These are phyloP conservation scores for Chionis minor DNA, from an alignment of 2,113 vertebrate genomes.

Conservation along the genomic window DNA sequence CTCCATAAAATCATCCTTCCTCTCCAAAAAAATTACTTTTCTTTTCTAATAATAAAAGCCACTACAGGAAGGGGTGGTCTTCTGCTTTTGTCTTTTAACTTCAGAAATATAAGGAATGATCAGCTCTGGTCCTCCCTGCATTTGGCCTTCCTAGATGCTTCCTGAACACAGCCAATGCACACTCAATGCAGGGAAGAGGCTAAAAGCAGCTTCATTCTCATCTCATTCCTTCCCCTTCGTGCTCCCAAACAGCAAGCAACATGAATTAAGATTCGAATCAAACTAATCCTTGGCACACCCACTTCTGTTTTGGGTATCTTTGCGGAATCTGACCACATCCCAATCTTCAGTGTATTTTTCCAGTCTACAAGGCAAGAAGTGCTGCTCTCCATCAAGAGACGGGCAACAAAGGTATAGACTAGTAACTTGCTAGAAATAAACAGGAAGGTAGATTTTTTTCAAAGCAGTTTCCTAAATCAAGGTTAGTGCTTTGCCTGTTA, in stretches of 20 bases:
- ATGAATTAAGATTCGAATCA: not conserved
- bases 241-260: not conserved
- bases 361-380: not conserved
- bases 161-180: not conserved
- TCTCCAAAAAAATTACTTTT: not conserved
- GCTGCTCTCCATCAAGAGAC: too few relatives aligned
- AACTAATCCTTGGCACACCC: not conserved
- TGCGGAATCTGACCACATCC: not conserved
- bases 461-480: not conserved
- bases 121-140: not conserved
- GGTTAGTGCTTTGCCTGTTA: not conserved
- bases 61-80: slow-evolving; percentile 9
- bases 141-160: not conserved
- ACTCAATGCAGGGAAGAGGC: not conserved
- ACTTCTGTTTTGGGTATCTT: not conserved
- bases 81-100: slow-evolving; percentile 10
- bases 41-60: slow-evolving; percentile 50
- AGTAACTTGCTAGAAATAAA: not conserved
- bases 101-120: not conserved
- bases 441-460: not conserved
- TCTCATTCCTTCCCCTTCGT: not conserved
- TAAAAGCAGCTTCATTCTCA: not conserved
- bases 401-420: not conserved
- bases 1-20: slow-evolving; percentile 40
- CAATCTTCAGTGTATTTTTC: not conserved